Evolutionary conservation across 2,797 vertebrate species (phyloP).

Genomic region (Scleropages formosus): DNA sequence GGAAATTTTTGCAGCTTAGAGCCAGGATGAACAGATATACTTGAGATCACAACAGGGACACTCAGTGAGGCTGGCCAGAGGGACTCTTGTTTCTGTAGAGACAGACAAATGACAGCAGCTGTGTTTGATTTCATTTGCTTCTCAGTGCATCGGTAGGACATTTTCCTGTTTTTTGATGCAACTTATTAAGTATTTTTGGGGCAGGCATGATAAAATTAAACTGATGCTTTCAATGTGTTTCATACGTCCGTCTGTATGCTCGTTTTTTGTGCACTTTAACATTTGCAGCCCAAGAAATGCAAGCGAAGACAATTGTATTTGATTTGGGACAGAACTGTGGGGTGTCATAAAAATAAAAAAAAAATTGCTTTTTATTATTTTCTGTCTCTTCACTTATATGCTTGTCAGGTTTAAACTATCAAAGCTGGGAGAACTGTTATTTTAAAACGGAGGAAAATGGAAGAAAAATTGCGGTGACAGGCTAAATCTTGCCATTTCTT

Average conservation of each 20-base stretch:
- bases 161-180: constrained; percentile 12
- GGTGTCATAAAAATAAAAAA: constrained; percentile 17
- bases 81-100: constrained; percentile 12
- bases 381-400: background rate
- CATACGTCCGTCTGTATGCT: constrained; percentile 20
- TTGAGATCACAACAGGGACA: background rate
- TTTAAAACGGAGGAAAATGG: background rate
- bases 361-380: background rate
- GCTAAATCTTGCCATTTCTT: background rate
- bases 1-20: background rate
- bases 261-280: background rate
- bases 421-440: background rate
- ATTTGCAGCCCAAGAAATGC: constrained; percentile 5
- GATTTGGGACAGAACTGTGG: constrained; percentile 11
- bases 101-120: constrained; percentile 2
- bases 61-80: background rate
- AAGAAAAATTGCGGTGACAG: background rate
- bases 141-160: background rate
- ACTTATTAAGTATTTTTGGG: constrained; percentile 16
- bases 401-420: background rate
- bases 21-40: too few species aligned
- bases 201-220: constrained; percentile 11
- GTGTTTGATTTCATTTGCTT: background rate
- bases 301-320: constrained; percentile 22
- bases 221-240: constrained; percentile 14